Evolutionary conservation across 2,888 invertebrate genomes (phyloP).

Genomic region (Pristionchus maxplancki): DNA sequence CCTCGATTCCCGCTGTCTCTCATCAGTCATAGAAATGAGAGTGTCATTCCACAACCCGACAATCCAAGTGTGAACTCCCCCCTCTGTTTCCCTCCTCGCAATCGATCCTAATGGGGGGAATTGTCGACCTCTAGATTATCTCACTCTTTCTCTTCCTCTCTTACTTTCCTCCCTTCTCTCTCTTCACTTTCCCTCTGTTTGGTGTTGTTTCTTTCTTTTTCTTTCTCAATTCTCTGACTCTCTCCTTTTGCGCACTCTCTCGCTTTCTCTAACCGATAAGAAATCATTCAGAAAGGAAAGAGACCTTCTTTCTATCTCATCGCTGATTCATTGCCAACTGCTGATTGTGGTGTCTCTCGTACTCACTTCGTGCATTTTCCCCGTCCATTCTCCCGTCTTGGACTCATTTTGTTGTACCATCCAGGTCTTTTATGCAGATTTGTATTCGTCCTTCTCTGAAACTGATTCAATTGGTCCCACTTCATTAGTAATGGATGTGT

Average conservation of each 20-base stretch:
- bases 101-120: constrained; percentile 31
- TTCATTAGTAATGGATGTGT: not conserved
- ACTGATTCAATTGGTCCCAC: not conserved
- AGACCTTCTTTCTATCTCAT: constrained; percentile 2
- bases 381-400: not conserved
- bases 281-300: too few species aligned
- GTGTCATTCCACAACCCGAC: not conserved
- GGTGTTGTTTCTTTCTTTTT: constrained; percentile 33
- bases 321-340: constrained; percentile 35
- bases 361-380: not conserved
- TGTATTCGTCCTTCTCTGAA: too few species aligned
- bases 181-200: constrained; percentile 19
- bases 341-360: not conserved
- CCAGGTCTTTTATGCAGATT: not conserved
- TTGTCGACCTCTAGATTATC: not conserved
- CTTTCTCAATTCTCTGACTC: not conserved
- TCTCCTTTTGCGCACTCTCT: not conserved
- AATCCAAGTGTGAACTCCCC: not conserved
- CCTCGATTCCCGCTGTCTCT: not conserved
- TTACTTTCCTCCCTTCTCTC: not conserved
- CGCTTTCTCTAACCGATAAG: too few species aligned
- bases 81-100: constrained; percentile 3
- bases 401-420: not conserved
- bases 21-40: not conserved
- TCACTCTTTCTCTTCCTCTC: not conserved